Evolutionary conservation across 2,113 vertebrate species (phyloP).

Genomic region (Lonchura striata): DNA sequence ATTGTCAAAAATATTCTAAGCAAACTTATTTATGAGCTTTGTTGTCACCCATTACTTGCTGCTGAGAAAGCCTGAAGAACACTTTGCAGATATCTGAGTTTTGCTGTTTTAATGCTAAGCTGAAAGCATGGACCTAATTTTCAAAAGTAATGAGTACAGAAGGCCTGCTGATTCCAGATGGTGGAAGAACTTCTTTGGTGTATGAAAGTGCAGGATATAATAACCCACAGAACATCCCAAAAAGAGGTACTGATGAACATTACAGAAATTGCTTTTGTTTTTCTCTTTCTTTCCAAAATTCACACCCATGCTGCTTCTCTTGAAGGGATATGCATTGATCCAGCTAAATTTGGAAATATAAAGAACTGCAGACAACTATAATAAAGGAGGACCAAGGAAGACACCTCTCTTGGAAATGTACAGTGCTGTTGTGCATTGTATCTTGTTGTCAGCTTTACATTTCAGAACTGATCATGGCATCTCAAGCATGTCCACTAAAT

Average conservation of each 20-base stretch:
- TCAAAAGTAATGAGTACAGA: background rate
- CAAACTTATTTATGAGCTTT: background rate
- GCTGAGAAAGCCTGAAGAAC: background rate
- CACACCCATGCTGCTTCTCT: background rate
- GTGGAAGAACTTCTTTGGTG: background rate
- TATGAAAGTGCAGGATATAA: background rate
- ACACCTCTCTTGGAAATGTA: background rate
- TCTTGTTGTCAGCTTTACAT: background rate
- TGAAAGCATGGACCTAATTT: background rate
- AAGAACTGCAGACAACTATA: background rate
- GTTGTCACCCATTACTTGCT: background rate
- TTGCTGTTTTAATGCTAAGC: background rate
- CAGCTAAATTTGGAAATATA: background rate
- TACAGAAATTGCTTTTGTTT: background rate
- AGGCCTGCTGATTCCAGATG: background rate
- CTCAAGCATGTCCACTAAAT: background rate
- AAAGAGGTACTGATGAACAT: background rate
- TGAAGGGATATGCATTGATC: rapidly evolving
- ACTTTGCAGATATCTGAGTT: background rate
- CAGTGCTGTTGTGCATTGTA: background rate
- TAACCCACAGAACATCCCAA: background rate
- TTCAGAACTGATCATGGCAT: background rate
- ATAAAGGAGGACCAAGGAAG: background rate
- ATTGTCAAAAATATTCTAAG: background rate
- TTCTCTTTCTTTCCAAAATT: background rate